Evolutionary conservation across 2,113 vertebrate genomes (phyloP).

Genomic region (Scortum barcoo): DNA sequence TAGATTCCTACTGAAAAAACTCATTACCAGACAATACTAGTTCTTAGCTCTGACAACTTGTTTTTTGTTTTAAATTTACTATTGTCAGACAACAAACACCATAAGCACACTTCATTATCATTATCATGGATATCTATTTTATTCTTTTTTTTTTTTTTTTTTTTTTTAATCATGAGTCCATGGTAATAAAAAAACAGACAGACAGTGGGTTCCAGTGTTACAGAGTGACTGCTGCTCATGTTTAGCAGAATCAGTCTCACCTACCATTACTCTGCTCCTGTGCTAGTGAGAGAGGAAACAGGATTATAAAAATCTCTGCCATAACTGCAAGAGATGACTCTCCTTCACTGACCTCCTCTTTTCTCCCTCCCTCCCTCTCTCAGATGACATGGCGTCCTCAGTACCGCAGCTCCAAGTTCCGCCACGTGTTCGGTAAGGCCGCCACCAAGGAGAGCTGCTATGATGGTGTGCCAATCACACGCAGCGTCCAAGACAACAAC

Average conservation of each 20-base stretch:
- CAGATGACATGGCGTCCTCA: conserved; percentile 98
- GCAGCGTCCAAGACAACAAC: conserved; percentile 93
- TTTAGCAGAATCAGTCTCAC: not conserved
- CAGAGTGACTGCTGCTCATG: too few species aligned
- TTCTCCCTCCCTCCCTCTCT: conserved; percentile 1
- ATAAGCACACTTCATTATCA: too few species aligned
- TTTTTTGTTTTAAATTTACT: not conserved
- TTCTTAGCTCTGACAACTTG: not conserved
- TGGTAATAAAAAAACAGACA: too few species aligned
- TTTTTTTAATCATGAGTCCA: too few species aligned
- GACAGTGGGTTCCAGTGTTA: too few species aligned
- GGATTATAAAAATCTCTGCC: conserved; percentile 14
- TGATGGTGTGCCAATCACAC: conserved; percentile 93
- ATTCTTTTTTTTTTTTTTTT: too few species aligned
- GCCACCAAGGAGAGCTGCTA: conserved; percentile 94
- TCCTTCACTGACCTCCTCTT: conserved; percentile 42
- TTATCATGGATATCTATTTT: too few species aligned
- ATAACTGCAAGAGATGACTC: conserved; percentile 30
- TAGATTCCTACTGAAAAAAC: not conserved
- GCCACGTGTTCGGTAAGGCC: conserved; percentile 93
- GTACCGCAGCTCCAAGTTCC: conserved; percentile 95
- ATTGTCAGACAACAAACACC: not conserved
- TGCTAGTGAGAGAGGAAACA: not conserved
- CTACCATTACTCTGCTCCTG: not conserved
- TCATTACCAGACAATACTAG: not conserved